Conservation (phyloP, 2,797 vertebrate species). For the Platalea minor region DNA sequence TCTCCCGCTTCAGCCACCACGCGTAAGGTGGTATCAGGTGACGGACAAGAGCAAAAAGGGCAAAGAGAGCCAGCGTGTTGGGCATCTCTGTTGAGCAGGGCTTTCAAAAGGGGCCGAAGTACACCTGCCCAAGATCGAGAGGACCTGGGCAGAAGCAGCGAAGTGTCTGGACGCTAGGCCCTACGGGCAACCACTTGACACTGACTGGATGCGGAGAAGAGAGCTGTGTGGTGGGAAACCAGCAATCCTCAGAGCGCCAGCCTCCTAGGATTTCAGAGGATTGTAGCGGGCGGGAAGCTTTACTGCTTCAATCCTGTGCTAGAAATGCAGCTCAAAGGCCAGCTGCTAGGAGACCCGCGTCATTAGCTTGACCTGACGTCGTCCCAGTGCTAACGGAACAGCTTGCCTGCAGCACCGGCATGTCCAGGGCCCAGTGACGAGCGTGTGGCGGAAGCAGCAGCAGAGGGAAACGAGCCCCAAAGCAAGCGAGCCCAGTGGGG, state of each 20-base stretch:
- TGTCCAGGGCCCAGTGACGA: no score
- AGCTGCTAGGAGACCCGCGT: neutral
- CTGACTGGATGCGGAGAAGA: neutral
- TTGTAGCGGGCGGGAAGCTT: neutral
- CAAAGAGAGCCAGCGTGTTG: fast-evolving
- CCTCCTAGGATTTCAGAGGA: neutral
- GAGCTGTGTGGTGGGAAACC: neutral
- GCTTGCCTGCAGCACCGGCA: neutral
- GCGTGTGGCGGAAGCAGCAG: neutral
- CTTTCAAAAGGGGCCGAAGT: neutral
- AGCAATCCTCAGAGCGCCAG: neutral
- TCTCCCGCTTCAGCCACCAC: neutral
- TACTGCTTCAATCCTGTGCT: neutral
- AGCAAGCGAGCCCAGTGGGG: neutral
- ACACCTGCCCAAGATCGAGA: neutral
- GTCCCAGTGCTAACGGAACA: neutral
- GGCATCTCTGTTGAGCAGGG: no score
- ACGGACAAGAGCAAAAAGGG: neutral
- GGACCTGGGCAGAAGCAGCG: neutral
- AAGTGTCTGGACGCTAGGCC: neutral
- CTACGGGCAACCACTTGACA: fast-evolving
- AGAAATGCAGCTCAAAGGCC: neutral
- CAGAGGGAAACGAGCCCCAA: neutral
- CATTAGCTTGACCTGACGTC: neutral
- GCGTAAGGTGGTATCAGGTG: fast-evolving